phyloP scores from a whole-genome alignment of 2,797 vertebrate genomes.

The Propithecus deckenii region DNA sequence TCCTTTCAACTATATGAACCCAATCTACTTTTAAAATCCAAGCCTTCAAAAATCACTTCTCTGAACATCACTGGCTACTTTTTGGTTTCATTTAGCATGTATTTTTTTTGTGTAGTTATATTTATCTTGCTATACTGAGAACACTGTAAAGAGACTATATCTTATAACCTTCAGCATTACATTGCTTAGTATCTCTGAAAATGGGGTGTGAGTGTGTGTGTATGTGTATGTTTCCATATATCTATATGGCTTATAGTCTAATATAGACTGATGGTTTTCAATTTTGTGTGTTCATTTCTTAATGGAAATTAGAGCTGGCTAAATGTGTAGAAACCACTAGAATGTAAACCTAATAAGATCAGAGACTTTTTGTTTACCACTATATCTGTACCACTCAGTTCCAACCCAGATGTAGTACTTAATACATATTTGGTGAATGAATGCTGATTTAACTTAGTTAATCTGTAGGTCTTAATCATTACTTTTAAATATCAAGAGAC shows the following conservation, averaged over 20 bases:
- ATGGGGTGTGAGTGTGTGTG: not conserved
- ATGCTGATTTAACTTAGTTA: conserved; percentile 8
- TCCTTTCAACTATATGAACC: not conserved
- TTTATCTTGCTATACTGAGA: not conserved
- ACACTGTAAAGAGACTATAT: not conserved
- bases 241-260: not conserved
- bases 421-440: not conserved
- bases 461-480: not conserved
- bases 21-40: not conserved
- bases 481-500: not conserved
- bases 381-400: not conserved
- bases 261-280: not conserved
- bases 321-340: not conserved
- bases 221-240: not conserved
- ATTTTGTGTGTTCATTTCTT: not conserved
- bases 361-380: not conserved
- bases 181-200: not conserved
- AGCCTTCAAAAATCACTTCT: not conserved
- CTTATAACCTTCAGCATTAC: not conserved
- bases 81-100: not conserved
- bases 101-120: not conserved
- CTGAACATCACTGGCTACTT: not conserved
- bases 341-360: not conserved
- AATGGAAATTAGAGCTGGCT: not conserved
- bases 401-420: not conserved